phyloP scores from a whole-genome alignment of 2,113 vertebrate species.

The Rhadina sibilatrix region DNA sequence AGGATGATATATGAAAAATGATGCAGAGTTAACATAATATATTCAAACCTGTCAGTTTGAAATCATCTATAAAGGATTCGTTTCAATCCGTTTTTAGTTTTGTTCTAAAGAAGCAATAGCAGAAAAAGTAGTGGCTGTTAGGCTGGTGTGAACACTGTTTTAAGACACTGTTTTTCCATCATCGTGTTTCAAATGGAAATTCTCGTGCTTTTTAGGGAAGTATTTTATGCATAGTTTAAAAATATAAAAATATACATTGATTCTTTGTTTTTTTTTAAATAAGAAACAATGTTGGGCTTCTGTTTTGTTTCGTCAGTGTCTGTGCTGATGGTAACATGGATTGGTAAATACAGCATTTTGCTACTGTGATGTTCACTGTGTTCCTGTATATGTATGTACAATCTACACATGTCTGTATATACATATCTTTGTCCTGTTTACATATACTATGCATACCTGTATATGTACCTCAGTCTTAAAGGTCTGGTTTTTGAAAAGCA shows the following conservation, averaged over 20 bases:
- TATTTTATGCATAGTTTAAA: not conserved
- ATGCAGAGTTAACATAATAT: slow-evolving; percentile 74
- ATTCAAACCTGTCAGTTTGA: slow-evolving; percentile 67
- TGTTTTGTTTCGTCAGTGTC: not conserved
- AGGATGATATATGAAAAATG: slow-evolving; percentile 72
- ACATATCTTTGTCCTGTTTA: not conserved
- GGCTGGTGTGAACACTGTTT: not conserved
- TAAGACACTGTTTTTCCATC: not conserved
- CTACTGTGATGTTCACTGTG: not conserved
- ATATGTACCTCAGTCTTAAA: not conserved
- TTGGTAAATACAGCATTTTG: not conserved
- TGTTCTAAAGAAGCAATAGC: not conserved
- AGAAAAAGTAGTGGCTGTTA: not conserved
- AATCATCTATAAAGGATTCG: not conserved
- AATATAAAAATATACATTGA: not conserved
- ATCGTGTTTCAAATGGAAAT: not conserved
- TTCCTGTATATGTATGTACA: not conserved
- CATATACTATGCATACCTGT: not conserved
- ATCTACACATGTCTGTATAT: not conserved
- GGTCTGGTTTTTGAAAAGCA: not conserved
- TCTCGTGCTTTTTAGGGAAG: not conserved
- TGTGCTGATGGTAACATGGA: not conserved
- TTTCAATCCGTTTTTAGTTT: not conserved
- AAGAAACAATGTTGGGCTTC: not conserved
- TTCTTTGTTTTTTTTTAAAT: not conserved